Evolutionary conservation across 2,113 vertebrate species (phyloP).

Genomic region (Platysternon megacephalum): DNA sequence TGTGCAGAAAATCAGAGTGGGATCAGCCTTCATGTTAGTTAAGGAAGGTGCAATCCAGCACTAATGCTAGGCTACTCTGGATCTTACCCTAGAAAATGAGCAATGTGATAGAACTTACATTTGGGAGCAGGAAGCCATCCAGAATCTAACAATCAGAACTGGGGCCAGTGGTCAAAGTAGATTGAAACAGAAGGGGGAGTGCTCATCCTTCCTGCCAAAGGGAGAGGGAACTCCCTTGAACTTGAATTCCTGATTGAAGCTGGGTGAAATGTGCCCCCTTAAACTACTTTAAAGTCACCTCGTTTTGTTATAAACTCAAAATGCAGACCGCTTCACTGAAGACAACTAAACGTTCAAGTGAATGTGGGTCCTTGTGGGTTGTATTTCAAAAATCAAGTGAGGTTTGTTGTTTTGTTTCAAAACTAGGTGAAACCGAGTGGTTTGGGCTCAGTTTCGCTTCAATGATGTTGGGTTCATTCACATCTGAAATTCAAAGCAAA

Average conservation of each 20-base stretch:
- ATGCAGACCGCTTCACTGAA: not conserved
- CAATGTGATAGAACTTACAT: not conserved
- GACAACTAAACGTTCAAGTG: not conserved
- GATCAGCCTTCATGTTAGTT: not conserved
- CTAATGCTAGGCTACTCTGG: not conserved
- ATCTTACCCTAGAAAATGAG: not conserved
- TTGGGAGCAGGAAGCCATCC: not conserved
- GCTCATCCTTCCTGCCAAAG: conserved; percentile 10
- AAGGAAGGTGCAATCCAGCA: not conserved
- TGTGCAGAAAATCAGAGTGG: not conserved
- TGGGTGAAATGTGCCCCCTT: not conserved
- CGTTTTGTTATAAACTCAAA: not conserved
- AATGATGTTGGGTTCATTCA: conserved; percentile 45
- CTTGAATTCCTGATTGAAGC: not conserved
- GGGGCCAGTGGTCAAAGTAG: not conserved
- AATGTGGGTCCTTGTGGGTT: not conserved
- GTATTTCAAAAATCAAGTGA: not conserved
- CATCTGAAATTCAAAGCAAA: conserved; percentile 69
- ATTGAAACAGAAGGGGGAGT: conserved; percentile 60
- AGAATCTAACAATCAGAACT: not conserved
- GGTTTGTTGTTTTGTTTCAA: not conserved
- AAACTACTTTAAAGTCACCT: not conserved
- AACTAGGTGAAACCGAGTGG: not conserved
- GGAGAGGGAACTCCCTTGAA: conserved; percentile 2
- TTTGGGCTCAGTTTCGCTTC: conserved; percentile 14